A percentile compares a stretch with the other conserved stretches of the same genome.
phyloP scores from a whole-genome alignment of 2,113 vertebrate genomes.

The Colossoma macropomum region DNA sequence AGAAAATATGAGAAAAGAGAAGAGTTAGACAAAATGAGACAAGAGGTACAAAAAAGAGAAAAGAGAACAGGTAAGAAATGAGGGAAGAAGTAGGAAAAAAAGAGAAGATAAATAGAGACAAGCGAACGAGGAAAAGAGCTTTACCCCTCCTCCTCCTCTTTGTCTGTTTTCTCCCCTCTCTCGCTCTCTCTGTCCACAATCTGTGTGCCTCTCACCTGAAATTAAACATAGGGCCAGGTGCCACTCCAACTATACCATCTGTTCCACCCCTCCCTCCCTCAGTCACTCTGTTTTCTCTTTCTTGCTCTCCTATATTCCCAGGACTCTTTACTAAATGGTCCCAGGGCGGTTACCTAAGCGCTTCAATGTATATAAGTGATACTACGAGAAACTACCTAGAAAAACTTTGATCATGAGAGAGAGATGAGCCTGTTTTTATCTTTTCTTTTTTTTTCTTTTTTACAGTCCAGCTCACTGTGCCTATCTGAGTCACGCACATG shows the following conservation, averaged over 20 bases:
- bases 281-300: neutral
- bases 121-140: neutral
- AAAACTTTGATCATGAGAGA: neutral
- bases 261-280: conserved; percentile 62
- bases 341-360: neutral
- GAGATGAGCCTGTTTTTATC: neutral
- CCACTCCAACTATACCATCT: conserved; percentile 73
- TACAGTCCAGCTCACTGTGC: neutral
- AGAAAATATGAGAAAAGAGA: no score
- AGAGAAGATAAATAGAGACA: conserved; percentile 26
- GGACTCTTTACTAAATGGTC: conserved; percentile 43
- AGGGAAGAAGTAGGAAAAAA: conserved; percentile 22
- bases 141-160: neutral
- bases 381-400: neutral
- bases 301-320: conserved; percentile 17
- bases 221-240: conserved; percentile 78
- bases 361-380: neutral
- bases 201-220: conserved; percentile 74
- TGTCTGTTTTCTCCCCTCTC: neutral
- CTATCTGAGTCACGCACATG: conserved; percentile 34
- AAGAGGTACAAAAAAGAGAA: no score
- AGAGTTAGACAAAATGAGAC: no score
- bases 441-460: conserved; percentile 17
- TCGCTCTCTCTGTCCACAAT: conserved; percentile 38
- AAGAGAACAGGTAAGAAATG: conserved; percentile 22